Conservation (phyloP, 2,888 invertebrate genomes). For the Lycaena phlaeas region DNA sequence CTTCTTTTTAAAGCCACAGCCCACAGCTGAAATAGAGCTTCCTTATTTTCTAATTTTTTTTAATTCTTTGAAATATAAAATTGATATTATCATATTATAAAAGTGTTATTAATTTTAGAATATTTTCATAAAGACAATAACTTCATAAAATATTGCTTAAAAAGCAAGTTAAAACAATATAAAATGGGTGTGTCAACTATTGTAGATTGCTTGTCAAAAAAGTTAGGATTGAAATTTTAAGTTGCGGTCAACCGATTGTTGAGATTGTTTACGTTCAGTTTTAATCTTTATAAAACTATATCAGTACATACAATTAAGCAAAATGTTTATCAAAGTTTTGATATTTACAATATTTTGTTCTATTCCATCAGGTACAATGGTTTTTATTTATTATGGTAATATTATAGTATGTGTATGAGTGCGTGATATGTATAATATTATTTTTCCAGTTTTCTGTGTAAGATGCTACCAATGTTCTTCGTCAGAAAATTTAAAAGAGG, state of each 20-base stretch:
- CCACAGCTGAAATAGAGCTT: too few relatives aligned
- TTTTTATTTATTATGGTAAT: not conserved
- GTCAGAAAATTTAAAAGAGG: constrained; percentile 82
- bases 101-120: too few relatives aligned
- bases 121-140: too few relatives aligned
- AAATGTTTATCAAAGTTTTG: not conserved
- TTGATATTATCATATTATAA: too few relatives aligned
- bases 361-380: constrained; percentile 13
- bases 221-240: too few relatives aligned
- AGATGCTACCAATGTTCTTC: constrained; percentile 96
- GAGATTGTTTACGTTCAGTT: constrained; percentile 1
- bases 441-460: constrained; percentile 76
- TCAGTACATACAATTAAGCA: too few relatives aligned
- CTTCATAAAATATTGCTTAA: too few relatives aligned
- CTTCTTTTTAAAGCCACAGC: too few relatives aligned
- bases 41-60: too few relatives aligned
- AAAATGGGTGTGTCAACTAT: not conserved
- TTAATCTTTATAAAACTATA: not conserved
- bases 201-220: too few relatives aligned
- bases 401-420: not conserved
- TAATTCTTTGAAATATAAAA: too few relatives aligned
- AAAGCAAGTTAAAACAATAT: too few relatives aligned
- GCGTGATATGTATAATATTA: constrained; percentile 1
- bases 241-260: not conserved
- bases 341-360: not conserved